These are phyloP conservation scores for Epirrhoe alternata DNA, from an alignment of 2,888 invertebrate genomes.

Conservation along the genomic window DNA sequence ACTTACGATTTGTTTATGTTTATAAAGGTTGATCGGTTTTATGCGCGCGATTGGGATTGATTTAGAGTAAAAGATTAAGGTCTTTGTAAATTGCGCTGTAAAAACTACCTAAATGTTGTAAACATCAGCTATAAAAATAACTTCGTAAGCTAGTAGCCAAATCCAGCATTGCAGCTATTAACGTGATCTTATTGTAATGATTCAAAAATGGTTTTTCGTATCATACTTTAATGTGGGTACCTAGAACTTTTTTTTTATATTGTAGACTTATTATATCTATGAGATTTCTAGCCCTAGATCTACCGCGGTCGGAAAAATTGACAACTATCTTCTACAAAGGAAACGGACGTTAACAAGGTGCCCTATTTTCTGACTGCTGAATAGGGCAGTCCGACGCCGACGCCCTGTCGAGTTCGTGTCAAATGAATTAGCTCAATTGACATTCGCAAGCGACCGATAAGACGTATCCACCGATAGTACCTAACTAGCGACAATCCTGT, in stretches of 20 bases:
- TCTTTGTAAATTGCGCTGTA: background rate
- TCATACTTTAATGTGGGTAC: too few relatives aligned
- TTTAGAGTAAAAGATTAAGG: background rate
- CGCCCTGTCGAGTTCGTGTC: constrained; percentile 27
- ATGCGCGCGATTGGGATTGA: background rate
- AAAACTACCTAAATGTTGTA: background rate
- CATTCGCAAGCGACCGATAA: constrained; percentile 40
- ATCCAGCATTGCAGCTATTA: too few relatives aligned
- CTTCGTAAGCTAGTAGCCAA: too few relatives aligned
- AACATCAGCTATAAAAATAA: background rate
- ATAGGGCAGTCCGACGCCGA: constrained; percentile 3
- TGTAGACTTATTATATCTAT: too few relatives aligned
- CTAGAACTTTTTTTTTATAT: too few relatives aligned
- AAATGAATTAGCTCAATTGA: constrained; percentile 43
- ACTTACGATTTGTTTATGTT: constrained; percentile 3
- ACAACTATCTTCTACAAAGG: background rate
- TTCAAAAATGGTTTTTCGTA: too few relatives aligned
- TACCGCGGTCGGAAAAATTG: too few relatives aligned
- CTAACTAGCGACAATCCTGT: too few relatives aligned
- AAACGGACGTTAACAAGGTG: background rate
- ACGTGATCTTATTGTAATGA: too few relatives aligned
- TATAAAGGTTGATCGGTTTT: background rate
- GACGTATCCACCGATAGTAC: constrained; percentile 26
- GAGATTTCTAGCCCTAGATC: too few relatives aligned
- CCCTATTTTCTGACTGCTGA: constrained; percentile 10